A percentile compares a stretch with the other conserved stretches of the same genome.
These are phyloP conservation scores for Corynorhinus townsendii DNA, from an alignment of 2,113 vertebrate species.

Conservation along the genomic window DNA sequence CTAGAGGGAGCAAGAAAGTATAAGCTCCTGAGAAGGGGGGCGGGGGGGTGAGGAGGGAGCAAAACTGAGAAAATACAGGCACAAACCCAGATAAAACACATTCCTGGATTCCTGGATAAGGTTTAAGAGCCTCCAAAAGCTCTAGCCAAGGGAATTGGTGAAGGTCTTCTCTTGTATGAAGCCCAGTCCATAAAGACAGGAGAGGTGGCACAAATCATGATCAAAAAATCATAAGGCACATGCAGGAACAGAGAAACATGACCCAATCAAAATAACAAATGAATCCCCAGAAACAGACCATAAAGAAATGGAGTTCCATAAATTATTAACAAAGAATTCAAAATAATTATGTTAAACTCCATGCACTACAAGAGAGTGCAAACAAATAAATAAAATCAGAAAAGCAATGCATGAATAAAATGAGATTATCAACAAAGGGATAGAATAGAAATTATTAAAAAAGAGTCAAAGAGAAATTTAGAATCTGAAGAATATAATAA, in stretches of 20 bases:
- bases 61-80: not conserved
- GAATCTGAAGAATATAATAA: not conserved
- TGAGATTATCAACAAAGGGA: not conserved
- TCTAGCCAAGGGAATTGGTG: not conserved
- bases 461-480: not conserved
- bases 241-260: not conserved
- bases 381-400: not conserved
- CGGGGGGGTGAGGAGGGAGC: accelerated
- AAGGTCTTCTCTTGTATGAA: not conserved
- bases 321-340: not conserved
- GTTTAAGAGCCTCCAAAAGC: not conserved
- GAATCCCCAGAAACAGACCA: not conserved
- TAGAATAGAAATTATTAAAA: not conserved
- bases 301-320: not conserved
- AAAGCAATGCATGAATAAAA: not conserved
- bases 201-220: not conserved
- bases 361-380: not conserved
- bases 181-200: not conserved
- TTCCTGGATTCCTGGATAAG: not conserved
- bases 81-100: not conserved
- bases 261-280: not conserved
- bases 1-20: not conserved
- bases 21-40: not conserved
- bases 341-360: not conserved
- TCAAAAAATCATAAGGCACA: not conserved